A percentile compares a stretch with the other conserved stretches of the same genome.
Conservation (phyloP, 2,113 vertebrate species). For the Turdus rufiventris region DNA sequence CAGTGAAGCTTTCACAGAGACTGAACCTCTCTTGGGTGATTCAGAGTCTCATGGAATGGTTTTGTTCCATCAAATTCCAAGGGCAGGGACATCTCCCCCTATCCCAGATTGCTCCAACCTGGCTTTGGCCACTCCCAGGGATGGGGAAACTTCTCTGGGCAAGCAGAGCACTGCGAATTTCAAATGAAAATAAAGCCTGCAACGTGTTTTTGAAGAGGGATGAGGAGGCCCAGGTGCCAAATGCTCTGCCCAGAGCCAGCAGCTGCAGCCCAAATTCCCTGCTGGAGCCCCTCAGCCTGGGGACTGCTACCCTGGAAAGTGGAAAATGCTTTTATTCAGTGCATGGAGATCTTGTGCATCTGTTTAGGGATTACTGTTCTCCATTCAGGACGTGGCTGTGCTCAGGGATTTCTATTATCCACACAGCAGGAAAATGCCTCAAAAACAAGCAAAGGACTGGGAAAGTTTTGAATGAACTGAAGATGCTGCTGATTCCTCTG, state of each 20-base stretch:
- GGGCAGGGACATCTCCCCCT: background rate
- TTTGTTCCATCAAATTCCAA: background rate
- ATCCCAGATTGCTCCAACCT: background rate
- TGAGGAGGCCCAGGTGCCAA: background rate
- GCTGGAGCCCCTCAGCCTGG: background rate
- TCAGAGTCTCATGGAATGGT: background rate
- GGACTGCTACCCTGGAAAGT: background rate
- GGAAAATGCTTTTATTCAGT: background rate
- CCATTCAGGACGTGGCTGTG: background rate
- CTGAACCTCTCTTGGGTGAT: accelerated
- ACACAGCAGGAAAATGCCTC: background rate
- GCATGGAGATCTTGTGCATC: background rate
- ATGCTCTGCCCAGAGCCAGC: background rate
- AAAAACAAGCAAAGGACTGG: background rate
- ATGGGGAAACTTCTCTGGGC: background rate
- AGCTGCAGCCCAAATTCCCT: background rate
- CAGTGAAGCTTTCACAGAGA: accelerated
- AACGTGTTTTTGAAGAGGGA: background rate
- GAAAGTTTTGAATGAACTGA: background rate
- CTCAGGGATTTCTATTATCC: background rate
- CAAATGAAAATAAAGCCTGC: background rate
- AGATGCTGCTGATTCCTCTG: background rate
- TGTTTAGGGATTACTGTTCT: background rate
- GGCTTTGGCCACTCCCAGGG: background rate
- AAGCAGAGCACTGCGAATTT: background rate